Evolutionary conservation across 2,888 invertebrate species (phyloP).

Genomic region (Sinodicranocentrus sp.): DNA sequence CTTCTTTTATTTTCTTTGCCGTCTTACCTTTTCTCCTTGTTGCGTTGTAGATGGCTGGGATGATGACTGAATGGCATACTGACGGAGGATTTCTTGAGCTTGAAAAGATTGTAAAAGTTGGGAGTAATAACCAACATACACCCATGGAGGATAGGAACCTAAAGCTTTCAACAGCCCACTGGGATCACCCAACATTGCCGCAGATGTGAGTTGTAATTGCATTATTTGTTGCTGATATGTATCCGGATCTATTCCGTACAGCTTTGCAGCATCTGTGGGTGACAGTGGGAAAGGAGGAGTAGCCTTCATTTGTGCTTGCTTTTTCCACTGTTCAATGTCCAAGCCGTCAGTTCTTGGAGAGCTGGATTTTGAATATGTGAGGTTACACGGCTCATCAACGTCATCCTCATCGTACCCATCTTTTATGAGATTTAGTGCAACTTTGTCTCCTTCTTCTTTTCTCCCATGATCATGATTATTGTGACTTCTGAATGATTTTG

Average conservation of each 20-base stretch:
- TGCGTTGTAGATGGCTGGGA: conserved; percentile 72
- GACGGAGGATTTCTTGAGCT: conserved; percentile 77
- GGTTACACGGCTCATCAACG: conserved; percentile 74
- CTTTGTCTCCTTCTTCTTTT: conserved; percentile 48
- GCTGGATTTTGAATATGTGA: conserved; percentile 68
- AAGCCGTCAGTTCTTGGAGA: conserved; percentile 55
- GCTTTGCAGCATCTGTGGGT: conserved; percentile 75
- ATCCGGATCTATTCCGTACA: conserved; percentile 76
- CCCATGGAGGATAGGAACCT: conserved; percentile 76
- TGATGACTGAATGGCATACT: conserved; percentile 77
- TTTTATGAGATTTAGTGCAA: conserved; percentile 58
- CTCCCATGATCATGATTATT: conserved; percentile 38
- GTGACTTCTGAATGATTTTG: conserved; percentile 21
- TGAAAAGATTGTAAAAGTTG: conserved; percentile 77
- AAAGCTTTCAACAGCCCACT: conserved; percentile 75
- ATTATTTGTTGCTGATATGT: conserved; percentile 76
- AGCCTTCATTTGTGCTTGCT: conserved; percentile 57
- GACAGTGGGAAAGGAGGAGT: conserved; percentile 71
- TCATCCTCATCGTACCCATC: conserved; percentile 66
- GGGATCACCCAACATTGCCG: conserved; percentile 75
- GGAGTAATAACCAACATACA: conserved; percentile 77
- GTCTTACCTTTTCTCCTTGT: conserved; percentile 76
- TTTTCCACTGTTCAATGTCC: conserved; percentile 65
- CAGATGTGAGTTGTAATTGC: conserved; percentile 76
- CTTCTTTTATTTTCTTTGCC: neutral